Evolutionary conservation across 2,113 vertebrate species (phyloP).

Genomic region (Callorhinus ursinus): DNA sequence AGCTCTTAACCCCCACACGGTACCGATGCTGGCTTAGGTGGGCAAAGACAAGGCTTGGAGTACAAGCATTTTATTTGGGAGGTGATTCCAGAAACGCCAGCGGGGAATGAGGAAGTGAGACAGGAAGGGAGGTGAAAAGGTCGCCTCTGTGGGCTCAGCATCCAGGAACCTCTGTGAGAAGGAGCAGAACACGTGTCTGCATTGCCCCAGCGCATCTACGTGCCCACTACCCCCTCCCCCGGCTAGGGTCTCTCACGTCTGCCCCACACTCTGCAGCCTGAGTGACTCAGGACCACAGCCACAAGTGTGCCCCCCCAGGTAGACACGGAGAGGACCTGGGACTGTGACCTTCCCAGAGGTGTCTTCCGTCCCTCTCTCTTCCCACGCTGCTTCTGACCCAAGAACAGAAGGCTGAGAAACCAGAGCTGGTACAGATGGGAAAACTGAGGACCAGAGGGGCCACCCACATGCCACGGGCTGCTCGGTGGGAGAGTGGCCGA

Average conservation of each 20-base stretch:
- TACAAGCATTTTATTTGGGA: background rate
- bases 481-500: background rate
- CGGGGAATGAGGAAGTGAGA: background rate
- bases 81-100: background rate
- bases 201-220: accelerated
- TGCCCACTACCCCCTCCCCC: accelerated
- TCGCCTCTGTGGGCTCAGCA: background rate
- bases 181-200: background rate
- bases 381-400: background rate
- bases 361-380: background rate
- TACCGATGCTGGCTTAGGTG: background rate
- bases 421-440: background rate
- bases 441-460: background rate
- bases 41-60: background rate
- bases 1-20: background rate
- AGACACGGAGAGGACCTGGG: accelerated
- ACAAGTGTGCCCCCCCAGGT: background rate
- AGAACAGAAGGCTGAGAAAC: background rate
- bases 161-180: background rate
- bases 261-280: no score
- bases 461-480: accelerated
- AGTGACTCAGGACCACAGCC: no score
- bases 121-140: background rate
- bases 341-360: accelerated
- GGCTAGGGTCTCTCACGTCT: background rate